Evolutionary conservation across 2,888 invertebrate genomes (phyloP).

Genomic region (Incurvaria masculella): DNA sequence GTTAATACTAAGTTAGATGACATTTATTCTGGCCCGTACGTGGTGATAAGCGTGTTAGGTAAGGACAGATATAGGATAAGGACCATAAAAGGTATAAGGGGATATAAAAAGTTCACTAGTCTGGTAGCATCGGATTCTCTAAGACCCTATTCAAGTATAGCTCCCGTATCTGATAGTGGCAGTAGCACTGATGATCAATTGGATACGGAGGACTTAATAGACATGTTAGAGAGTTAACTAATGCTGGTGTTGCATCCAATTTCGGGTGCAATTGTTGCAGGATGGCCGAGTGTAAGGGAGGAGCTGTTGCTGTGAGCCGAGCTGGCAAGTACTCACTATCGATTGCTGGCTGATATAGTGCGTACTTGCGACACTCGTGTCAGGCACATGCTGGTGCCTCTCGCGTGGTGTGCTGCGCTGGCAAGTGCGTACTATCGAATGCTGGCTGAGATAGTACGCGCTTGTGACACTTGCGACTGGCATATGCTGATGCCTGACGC

Average conservation of each 20-base stretch:
- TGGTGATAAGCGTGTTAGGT: constrained; percentile 15
- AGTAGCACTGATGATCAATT: constrained; percentile 19
- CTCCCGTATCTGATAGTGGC: constrained; percentile 15
- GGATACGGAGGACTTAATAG: constrained; percentile 17
- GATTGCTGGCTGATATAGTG: no score
- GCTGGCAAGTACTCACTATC: no score
- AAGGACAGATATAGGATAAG: constrained; percentile 20
- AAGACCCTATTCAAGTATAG: constrained; percentile 13
- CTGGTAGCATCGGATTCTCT: constrained; percentile 15
- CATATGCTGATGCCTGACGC: no score
- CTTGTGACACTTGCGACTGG: no score
- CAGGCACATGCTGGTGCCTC: no score
- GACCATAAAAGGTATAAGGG: constrained; percentile 18
- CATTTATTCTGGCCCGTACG: constrained; percentile 19
- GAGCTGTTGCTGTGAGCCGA: no score
- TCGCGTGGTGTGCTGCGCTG: no score
- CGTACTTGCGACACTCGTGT: no score
- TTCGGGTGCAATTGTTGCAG: constrained; percentile 18
- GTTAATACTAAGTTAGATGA: constrained; percentile 18
- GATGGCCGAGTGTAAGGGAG: constrained; percentile 14
- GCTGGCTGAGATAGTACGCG: no score
- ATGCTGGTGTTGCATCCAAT: constrained; percentile 6
- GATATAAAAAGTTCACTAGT: constrained; percentile 17
- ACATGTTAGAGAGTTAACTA: constrained; percentile 15
- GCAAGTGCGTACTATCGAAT: no score